Evolutionary conservation across 2,113 vertebrate species (phyloP).

Genomic region (Nicator chloris): DNA sequence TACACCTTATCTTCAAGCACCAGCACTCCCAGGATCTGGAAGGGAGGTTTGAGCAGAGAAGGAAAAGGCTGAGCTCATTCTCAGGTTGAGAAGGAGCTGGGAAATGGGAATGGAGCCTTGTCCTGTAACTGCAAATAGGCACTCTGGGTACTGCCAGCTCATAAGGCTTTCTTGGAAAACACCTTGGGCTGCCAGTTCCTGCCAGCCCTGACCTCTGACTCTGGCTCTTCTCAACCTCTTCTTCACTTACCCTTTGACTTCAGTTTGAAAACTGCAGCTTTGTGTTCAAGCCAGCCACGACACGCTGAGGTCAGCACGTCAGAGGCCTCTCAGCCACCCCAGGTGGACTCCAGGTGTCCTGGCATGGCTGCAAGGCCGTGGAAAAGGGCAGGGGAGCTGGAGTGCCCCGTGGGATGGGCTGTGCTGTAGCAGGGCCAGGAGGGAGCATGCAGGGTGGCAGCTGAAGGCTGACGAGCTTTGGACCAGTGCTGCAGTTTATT

Average conservation of each 20-base stretch:
- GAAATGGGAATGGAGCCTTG: neutral
- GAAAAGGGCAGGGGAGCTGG: neutral
- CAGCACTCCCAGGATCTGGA: neutral
- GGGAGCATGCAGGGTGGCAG: neutral
- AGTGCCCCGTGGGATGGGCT: accelerated
- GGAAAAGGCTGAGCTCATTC: neutral
- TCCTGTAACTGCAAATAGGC: neutral
- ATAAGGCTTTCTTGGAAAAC: neutral
- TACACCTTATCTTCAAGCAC: neutral
- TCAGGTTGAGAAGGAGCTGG: neutral
- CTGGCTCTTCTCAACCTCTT: neutral
- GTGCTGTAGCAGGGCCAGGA: neutral
- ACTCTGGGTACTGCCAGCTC: neutral
- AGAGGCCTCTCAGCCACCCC: neutral
- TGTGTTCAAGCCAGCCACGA: neutral
- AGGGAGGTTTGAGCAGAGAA: neutral
- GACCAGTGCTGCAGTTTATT: constrained; percentile 21
- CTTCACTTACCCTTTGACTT: neutral
- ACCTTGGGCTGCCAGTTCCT: neutral
- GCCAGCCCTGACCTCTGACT: neutral
- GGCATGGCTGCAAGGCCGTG: accelerated
- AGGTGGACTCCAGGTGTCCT: neutral
- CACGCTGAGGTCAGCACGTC: accelerated
- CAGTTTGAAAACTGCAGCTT: neutral
- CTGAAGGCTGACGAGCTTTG: neutral